Percentiles rank a stretch among this genome's conserved stretches.
These are phyloP conservation scores for Leptopilina syphax DNA, from an alignment of 2,888 invertebrate species.

Conservation along the genomic window DNA sequence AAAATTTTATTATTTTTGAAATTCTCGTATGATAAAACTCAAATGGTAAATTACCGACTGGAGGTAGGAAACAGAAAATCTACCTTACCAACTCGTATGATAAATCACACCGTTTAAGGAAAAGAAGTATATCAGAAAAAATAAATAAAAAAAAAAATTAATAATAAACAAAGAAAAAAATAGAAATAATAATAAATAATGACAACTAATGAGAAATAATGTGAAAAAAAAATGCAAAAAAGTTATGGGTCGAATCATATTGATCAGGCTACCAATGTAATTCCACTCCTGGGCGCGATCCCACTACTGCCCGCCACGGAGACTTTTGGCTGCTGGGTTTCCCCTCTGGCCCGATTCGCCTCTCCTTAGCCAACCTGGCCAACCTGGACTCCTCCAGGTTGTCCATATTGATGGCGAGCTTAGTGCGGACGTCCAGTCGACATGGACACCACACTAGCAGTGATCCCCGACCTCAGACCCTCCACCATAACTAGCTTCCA, in stretches of 20 bases:
- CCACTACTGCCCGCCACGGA: constrained; percentile 99
- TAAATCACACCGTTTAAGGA: too few species aligned
- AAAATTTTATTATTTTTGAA: too few species aligned
- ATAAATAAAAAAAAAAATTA: too few species aligned
- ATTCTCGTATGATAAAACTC: too few species aligned
- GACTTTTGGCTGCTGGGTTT: constrained; percentile 99
- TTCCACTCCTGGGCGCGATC: constrained; percentile 98
- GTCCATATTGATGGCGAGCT: constrained; percentile 98
- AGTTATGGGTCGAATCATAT: constrained; percentile 87
- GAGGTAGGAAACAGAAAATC: too few species aligned
- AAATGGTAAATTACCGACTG: too few species aligned
- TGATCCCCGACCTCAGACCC: constrained; percentile 92
- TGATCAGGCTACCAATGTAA: constrained; percentile 88
- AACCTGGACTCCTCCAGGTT: constrained; percentile 88
- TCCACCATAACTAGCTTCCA: constrained; percentile 94
- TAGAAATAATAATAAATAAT: neutral
- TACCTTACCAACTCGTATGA: too few species aligned
- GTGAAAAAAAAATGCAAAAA: constrained; percentile 73
- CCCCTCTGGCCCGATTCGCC: constrained; percentile 99
- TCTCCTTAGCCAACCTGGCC: constrained; percentile 97
- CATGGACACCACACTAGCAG: constrained; percentile 84
- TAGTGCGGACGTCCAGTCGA: constrained; percentile 97
- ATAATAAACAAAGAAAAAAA: too few species aligned
- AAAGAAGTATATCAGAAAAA: too few species aligned
- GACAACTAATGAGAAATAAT: constrained; percentile 42